Conservation (phyloP, 64 coral and sea anemone genomes). For the Pocillopora verrucosa region DNA sequence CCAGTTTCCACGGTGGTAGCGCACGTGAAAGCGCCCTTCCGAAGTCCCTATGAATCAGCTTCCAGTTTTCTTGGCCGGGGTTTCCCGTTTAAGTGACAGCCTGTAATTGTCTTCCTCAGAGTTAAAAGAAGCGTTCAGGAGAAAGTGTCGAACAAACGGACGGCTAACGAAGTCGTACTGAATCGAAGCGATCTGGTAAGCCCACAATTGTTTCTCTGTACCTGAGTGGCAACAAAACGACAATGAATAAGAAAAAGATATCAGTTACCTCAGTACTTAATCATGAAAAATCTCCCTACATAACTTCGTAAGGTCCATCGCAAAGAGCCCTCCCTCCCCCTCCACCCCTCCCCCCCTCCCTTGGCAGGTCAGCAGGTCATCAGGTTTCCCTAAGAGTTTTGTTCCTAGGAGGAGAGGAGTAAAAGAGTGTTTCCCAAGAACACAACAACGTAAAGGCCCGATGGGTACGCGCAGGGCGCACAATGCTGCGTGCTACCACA, state of each 20-base stretch:
- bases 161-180: constrained; percentile 79
- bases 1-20: neutral
- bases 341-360: too few species aligned
- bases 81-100: constrained; percentile 78
- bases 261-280: neutral
- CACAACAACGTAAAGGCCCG: too few species aligned
- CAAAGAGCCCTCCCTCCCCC: too few species aligned
- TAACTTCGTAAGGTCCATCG: too few species aligned
- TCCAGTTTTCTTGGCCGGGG: constrained; percentile 33
- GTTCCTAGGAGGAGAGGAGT: too few species aligned
- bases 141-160: constrained; percentile 62
- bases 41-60: neutral
- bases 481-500: too few species aligned
- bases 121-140: constrained; percentile 82
- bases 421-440: too few species aligned
- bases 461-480: too few species aligned
- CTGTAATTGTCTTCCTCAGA: constrained; percentile 92
- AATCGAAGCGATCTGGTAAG: constrained; percentile 73
- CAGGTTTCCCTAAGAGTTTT: too few species aligned
- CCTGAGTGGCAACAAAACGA: constrained; percentile 32
- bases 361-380: too few species aligned
- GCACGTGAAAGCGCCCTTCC: neutral
- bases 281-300: too few species aligned
- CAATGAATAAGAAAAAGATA: neutral
- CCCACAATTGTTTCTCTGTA: constrained; percentile 71